Base-by-base conservation (phyloP, 1,140 invertebrate species). In the Rhagoletis pomonella region DNA sequence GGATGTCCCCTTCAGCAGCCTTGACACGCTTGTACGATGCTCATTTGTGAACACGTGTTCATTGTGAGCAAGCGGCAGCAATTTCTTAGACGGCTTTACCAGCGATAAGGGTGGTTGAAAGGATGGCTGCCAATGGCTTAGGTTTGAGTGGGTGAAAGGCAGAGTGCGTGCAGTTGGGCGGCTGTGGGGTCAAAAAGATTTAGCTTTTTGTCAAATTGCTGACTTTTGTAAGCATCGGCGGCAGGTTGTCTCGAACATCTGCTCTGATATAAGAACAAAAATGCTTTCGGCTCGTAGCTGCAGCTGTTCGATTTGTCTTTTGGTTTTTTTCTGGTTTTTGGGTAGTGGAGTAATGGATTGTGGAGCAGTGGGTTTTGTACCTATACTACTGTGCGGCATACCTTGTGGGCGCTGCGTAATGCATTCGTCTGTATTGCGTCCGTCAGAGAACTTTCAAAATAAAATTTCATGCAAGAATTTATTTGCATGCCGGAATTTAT, bases 1-100 rank as follows among this genome's bases (percentile, higher is more conserved):
- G 73, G 44, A 7, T 55, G 47, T 81, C 47, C 9, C n/a, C 42
- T 12, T 50, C 17, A 50, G n/a, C 47, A 2, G 47, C 4, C n/a
- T n/a, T 39, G 14, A 5, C 44, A 29, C 9, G n/a, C 17, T 55
- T 29, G 73, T 81, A 81, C 73, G 73, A 19, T 81, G 73, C 73
- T 81, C 73, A 81, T 81, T 81, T 81, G 73, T 81, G 73, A 81
- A 55, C 73, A 81, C 73, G 73, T 81, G 73, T 81, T 17, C 73
- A 81, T 81, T 55, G 73, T 81, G 47, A 17, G 47, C 47, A 81
- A 81, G 73, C 55, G 73, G 73, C 73, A 81, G 17, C 12, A 81
- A 81, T 81, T 81, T 81, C 4, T 29, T 29, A 29, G 29, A 29
- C 29, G 29, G 1, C 29, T 29, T 62, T 17, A 17, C 0, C 60